Percentiles rank a stretch among this genome's conserved stretches.
Evolutionary conservation across 2,888 invertebrate species (phyloP).

Genomic region (Carabus problematicus): DNA sequence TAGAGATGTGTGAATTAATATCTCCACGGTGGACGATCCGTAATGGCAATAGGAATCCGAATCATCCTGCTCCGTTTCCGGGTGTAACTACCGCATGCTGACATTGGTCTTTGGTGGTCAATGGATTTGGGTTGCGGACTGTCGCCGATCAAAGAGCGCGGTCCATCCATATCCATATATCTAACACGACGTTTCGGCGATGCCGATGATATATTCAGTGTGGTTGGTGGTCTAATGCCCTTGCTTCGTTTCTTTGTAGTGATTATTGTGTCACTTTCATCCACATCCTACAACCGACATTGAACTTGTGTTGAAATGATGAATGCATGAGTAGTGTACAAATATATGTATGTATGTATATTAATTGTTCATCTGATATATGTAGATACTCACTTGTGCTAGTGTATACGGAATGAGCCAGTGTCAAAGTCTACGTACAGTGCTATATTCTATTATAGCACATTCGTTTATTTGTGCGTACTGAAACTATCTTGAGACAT

Average conservation of each 20-base stretch:
- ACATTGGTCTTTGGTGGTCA: conserved; percentile 34
- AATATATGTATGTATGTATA: background rate
- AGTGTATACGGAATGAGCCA: background rate
- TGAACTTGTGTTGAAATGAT: background rate
- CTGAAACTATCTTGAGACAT: background rate
- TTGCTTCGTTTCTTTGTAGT: conserved; percentile 23
- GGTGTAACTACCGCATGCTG: conserved; percentile 30
- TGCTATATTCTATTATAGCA: conserved; percentile 4
- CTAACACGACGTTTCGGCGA: conserved; percentile 26
- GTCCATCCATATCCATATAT: conserved; percentile 37
- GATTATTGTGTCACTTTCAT: background rate
- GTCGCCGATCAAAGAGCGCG: conserved; percentile 28
- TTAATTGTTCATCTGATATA: background rate
- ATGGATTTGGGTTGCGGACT: conserved; percentile 26
- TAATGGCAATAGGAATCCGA: conserved; percentile 25
- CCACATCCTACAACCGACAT: conserved; percentile 6
- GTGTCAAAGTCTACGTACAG: background rate
- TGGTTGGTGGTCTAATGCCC: conserved; percentile 19
- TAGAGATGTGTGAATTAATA: conserved; percentile 46
- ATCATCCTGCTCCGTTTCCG: conserved; percentile 14
- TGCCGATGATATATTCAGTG: conserved; percentile 27
- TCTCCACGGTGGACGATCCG: conserved; percentile 52
- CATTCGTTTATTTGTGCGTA: conserved; percentile 9
- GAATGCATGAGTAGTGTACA: background rate
- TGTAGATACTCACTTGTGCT: conserved; percentile 7